Evolutionary conservation across 2,888 invertebrate genomes (phyloP).

Genomic region (Drosophila paramelanica): DNA sequence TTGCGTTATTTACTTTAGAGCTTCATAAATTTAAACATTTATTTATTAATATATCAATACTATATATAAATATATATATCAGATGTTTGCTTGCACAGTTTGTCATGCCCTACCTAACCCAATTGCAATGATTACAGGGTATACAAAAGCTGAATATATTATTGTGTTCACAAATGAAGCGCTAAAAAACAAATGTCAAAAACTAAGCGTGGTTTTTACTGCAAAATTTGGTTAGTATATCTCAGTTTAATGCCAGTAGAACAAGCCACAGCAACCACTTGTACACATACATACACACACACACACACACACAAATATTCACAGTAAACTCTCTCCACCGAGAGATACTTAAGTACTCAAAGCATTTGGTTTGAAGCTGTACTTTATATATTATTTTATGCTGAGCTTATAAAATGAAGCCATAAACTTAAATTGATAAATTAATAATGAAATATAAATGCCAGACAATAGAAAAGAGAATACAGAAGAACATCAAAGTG

Average conservation of each 20-base stretch:
- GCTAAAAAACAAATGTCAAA: conserved; percentile 33
- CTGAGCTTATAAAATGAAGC: not conserved
- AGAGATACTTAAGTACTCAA: conserved; percentile 2
- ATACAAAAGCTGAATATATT: conserved; percentile 29
- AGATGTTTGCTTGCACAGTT: not conserved
- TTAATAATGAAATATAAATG: conserved; percentile 16
- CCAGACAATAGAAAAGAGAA: not conserved
- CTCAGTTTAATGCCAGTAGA: conserved; percentile 26
- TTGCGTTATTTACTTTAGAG: too few species aligned
- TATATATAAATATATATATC: too few species aligned
- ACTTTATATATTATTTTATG: not conserved
- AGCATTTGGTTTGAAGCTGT: not conserved
- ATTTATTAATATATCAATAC: not conserved
- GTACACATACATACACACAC: not conserved
- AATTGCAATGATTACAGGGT: not conserved
- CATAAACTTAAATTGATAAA: conserved; percentile 15
- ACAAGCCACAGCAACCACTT: conserved; percentile 31
- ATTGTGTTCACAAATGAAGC: conserved; percentile 50
- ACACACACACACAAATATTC: too few species aligned
- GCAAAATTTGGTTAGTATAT: conserved; percentile 35
- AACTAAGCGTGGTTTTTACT: conserved; percentile 58
- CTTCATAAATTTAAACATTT: too few species aligned
- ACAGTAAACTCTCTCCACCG: not conserved
- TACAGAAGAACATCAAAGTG: not conserved
- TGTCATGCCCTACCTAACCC: not conserved